Base-by-base conservation (phyloP, 2,797 vertebrate species). In the Premnoplex brunnescens region DNA sequence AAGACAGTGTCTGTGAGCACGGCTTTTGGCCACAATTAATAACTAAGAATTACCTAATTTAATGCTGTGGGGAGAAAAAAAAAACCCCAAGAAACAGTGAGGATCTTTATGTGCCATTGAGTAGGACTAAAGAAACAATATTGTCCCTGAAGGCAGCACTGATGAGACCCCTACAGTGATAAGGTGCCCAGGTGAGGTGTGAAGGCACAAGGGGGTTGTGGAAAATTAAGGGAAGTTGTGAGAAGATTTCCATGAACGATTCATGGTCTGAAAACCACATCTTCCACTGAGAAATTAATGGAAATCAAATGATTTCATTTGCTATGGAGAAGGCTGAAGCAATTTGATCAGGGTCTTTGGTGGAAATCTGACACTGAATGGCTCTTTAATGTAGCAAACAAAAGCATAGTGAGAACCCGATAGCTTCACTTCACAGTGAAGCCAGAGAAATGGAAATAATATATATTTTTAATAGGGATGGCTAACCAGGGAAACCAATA, bases 401-500 rank as follows among this genome's bases (percentile, higher is more conserved):
- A 94, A 96, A 93, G 83, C 75, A 22, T 1, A 74, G 71, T 5
- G 13, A 81, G 85, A 96, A 96, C 37, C 44, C 1, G 28, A 88
- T 49, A 88, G 91, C 77, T 78, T 78, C 59, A 36, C 67, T 73
- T 66, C 73, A 36, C 1, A 2, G 43, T 63, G 80, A 86, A 88
- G 71, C 43, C 79, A 54, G 48, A 4, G 21, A 95, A 89, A 86
- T 90, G 77, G 71, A 96, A 95, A 95, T 83, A 89, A 93, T 83
- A 89, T 63, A n/a, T 82, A 95, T 82, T 94, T 96, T 95, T 95
- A 96, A 96, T 89, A 85, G 71, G 72, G 71, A 87, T 91, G 56
- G 93, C 71, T 90, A 95, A 91, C 79, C 88, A 88, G 72, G 91
- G 68, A 89, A 91, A 74, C 41, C 36, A 83, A 93, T 55, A 77